Evolutionary conservation across 2,797 vertebrate species (phyloP).

Genomic region (Myripristis murdjan): DNA sequence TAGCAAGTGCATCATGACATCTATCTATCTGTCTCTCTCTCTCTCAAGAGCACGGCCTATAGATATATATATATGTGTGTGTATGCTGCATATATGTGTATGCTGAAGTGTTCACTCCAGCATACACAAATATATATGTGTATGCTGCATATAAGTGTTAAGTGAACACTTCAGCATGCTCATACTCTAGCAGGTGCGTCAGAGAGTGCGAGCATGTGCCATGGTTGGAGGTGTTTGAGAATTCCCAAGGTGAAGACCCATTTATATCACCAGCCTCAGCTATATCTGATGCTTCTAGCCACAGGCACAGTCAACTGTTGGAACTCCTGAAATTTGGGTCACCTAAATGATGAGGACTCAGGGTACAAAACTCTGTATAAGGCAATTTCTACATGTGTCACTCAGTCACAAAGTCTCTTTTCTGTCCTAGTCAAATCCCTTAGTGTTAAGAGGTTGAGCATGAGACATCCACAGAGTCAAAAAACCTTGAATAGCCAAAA

Average conservation of each 20-base stretch:
- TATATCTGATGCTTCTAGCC: slow-evolving; percentile 66
- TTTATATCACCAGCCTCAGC: slow-evolving; percentile 73
- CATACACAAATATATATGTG: too few relatives aligned
- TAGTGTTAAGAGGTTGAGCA: background rate
- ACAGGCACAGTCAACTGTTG: slow-evolving; percentile 77
- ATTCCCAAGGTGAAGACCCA: slow-evolving; percentile 75
- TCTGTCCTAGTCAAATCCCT: slow-evolving; percentile 12
- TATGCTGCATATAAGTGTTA: too few relatives aligned
- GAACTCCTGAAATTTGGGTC: slow-evolving; percentile 73
- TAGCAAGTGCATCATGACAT: slow-evolving; percentile 16
- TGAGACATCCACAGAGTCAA: background rate
- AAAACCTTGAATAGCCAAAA: background rate
- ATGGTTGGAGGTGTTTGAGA: slow-evolving; percentile 55
- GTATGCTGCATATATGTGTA: background rate
- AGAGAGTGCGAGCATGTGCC: slow-evolving; percentile 43
- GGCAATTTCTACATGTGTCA: slow-evolving; percentile 49
- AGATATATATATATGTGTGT: too few relatives aligned
- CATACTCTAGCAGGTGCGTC: slow-evolving; percentile 33
- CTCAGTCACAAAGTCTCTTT: slow-evolving; percentile 24
- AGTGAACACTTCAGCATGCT: slow-evolving; percentile 10
- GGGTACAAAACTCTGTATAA: slow-evolving; percentile 24
- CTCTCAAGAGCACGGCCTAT: too few relatives aligned
- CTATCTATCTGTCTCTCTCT: slow-evolving; percentile 19
- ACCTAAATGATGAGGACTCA: slow-evolving; percentile 55
- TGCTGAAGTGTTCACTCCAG: too few relatives aligned